phyloP scores from a whole-genome alignment of 2,888 invertebrate genomes.

The Malachius bipustulatus region DNA sequence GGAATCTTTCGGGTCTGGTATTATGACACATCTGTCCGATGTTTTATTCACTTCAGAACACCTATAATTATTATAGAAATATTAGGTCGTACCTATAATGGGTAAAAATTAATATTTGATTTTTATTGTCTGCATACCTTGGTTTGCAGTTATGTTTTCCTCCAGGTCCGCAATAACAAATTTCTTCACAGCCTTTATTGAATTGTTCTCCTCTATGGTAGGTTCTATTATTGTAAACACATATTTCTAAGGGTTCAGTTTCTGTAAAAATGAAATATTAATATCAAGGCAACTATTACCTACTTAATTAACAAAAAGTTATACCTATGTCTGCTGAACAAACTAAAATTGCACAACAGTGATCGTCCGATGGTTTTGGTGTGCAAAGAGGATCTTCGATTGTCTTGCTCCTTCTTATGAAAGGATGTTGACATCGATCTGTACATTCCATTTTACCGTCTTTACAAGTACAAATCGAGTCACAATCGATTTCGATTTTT shows the following conservation, averaged over 20 bases:
- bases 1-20: constrained; percentile 69
- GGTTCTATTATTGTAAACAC: constrained; percentile 56
- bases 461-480: constrained; percentile 63
- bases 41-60: constrained; percentile 48
- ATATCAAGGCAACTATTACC: neutral
- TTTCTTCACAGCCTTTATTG: constrained; percentile 68
- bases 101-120: too few species aligned
- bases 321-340: constrained; percentile 53
- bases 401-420: constrained; percentile 54
- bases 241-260: constrained; percentile 40
- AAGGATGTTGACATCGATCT: constrained; percentile 54
- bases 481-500: constrained; percentile 59
- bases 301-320: too few species aligned
- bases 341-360: constrained; percentile 56
- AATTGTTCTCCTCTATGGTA: constrained; percentile 61
- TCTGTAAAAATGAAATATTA: constrained; percentile 24
- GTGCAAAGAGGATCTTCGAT: constrained; percentile 59
- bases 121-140: constrained; percentile 25
- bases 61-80: constrained; percentile 32
- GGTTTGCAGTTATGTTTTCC: constrained; percentile 42
- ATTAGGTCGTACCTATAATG: too few species aligned
- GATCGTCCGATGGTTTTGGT: constrained; percentile 58
- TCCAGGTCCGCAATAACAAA: constrained; percentile 63
- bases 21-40: constrained; percentile 65
- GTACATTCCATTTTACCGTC: constrained; percentile 62